Base-by-base conservation (phyloP, 2,888 invertebrate species). In the Megamerina dolium region DNA sequence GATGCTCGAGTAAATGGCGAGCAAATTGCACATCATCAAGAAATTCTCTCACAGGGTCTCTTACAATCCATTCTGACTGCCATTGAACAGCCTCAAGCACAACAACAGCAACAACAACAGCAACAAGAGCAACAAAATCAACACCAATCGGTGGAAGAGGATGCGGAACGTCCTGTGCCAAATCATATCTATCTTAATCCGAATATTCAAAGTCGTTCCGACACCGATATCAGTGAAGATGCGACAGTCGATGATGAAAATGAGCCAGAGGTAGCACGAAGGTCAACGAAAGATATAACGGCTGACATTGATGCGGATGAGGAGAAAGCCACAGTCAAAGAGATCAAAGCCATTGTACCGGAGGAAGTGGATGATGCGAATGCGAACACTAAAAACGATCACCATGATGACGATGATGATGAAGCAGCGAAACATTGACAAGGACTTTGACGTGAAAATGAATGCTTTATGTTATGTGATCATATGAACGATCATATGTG, bases 41-140 rank as follows among this genome's bases (percentile, higher is more conserved):
- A 87, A 63, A 76, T 89, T 0, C 68, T 89, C 1, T 87, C 87
- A 0, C 83, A 87, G 60, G 87, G 85, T 2, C 73, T 90, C 0
- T 66, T 89, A 2, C 87, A 88, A 61, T 85, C 87, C 39, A 87
- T 90, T 43, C 66, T 90, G 3, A 81, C 85, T 48, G 89, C 88
- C 0, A 87, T 89, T 36, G 89, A 89, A 60, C 82, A 87, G 50
- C 85, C 85, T 1, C 59, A 70, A 34, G 37, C 43, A 6, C 53
- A 57, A 39, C 48, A 54, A 63, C 36, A 27, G 18, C 42, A 44
- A 37, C 43, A 45, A 8, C 48, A 46, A 2, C 51, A 51, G 8
- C 43, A 43, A 29, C 29, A 37, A 4, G 33, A 36, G 8, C 35
- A 21, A 3, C 37, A 41, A 41, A n/a, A n/a, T 10, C 48, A n/a